Conservation (phyloP, 2,888 invertebrate genomes). For the Tenthredo distinguenda region DNA sequence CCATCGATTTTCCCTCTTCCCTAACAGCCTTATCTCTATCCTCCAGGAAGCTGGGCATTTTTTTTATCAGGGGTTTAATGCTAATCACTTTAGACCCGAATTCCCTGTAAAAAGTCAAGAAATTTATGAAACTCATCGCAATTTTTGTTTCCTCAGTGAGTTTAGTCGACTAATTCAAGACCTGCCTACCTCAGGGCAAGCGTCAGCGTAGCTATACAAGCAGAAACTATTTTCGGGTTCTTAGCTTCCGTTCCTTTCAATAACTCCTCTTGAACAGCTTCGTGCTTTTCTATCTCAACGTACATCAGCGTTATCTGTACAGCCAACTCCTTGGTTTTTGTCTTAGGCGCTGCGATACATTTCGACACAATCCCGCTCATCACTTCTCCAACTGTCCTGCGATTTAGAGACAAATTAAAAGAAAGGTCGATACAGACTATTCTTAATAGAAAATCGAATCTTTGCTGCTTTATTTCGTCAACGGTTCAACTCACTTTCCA, state of each 20-base stretch:
- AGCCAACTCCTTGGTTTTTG: slow-evolving; percentile 94
- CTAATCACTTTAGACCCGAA: slow-evolving; percentile 96
- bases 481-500: slow-evolving; percentile 82
- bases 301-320: slow-evolving; percentile 95
- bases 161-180: slow-evolving; percentile 43
- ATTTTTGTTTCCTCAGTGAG: slow-evolving; percentile 1
- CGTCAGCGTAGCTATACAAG: slow-evolving; percentile 88
- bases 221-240: slow-evolving; percentile 96
- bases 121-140: slow-evolving; percentile 1
- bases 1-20: slow-evolving; percentile 94
- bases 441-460: neutral
- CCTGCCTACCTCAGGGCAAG: slow-evolving; percentile 83
- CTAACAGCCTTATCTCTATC: slow-evolving; percentile 95
- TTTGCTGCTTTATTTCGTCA: neutral
- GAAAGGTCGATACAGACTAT: neutral
- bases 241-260: slow-evolving; percentile 97
- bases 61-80: slow-evolving; percentile 94
- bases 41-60: slow-evolving; percentile 90
- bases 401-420: slow-evolving; percentile 53
- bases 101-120: slow-evolving; percentile 80
- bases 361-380: slow-evolving; percentile 93
- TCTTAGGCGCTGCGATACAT: slow-evolving; percentile 94
- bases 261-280: slow-evolving; percentile 93
- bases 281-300: slow-evolving; percentile 97
- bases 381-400: slow-evolving; percentile 91